Percentiles rank a stretch among this genome's conserved stretches.
These are phyloP conservation scores for Characodon lateralis DNA, from an alignment of 2,797 vertebrate genomes.

Conservation along the genomic window DNA sequence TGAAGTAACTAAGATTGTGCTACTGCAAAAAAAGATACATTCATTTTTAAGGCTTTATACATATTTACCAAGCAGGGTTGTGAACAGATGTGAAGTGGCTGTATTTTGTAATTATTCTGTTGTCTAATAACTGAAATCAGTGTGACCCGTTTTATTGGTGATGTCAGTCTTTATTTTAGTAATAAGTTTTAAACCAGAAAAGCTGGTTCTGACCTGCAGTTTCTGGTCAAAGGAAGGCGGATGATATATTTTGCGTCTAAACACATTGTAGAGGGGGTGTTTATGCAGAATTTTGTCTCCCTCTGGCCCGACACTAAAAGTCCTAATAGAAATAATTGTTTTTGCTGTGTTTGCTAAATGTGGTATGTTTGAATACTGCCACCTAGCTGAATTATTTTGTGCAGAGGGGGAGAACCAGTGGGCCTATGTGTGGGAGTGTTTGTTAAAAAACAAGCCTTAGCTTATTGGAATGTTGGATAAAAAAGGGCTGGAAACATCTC, in stretches of 20 bases:
- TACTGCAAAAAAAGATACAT: neutral
- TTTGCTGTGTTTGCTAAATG: conserved; percentile 24
- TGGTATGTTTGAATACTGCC: conserved; percentile 29
- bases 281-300: conserved; percentile 3
- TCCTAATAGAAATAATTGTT: neutral
- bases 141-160: neutral
- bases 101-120: neutral
- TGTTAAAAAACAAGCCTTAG: conserved; percentile 41
- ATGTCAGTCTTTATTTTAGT: neutral
- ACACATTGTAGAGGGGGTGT: neutral
- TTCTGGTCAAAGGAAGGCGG: neutral
- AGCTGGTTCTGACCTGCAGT: neutral
- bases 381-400: conserved; percentile 45
- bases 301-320: neutral
- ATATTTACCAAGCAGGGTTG: neutral
- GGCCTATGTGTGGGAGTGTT: conserved; percentile 44
- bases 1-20: neutral
- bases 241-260: neutral
- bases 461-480: conserved; percentile 54
- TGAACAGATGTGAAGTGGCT: neutral
- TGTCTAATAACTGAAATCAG: neutral
- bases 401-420: conserved; percentile 27
- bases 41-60: neutral
- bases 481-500: conserved; percentile 26
- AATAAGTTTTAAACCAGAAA: neutral